A percentile compares a stretch with the other conserved stretches of the same genome.
These are phyloP conservation scores for Oscheius sp. DNA, from an alignment of 2,888 invertebrate genomes.

Conservation along the genomic window DNA sequence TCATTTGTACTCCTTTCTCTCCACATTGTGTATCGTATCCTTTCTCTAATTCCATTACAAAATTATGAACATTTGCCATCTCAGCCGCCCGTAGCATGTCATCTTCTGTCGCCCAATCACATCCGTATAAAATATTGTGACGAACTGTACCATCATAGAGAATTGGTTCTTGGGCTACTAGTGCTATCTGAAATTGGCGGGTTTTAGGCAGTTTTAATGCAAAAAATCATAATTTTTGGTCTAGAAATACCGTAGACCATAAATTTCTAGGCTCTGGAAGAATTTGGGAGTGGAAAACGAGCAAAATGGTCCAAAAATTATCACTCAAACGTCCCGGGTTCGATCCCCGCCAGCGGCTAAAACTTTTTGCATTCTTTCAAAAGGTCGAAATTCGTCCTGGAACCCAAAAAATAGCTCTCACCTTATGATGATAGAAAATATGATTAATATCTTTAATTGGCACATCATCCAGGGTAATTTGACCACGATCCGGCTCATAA, in stretches of 20 bases:
- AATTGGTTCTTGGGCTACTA: constrained; percentile 69
- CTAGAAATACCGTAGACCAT: too few species aligned
- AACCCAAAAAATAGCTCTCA: too few species aligned
- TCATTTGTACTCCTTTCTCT: constrained; percentile 75
- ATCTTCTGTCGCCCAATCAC: constrained; percentile 65
- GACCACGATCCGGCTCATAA: constrained; percentile 73
- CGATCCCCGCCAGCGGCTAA: too few species aligned
- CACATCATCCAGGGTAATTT: constrained; percentile 74
- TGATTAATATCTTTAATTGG: constrained; percentile 74
- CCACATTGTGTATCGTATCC: constrained; percentile 75
- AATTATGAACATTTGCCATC: constrained; percentile 75
- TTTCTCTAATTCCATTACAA: constrained; percentile 73
- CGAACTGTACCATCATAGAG: constrained; percentile 70
- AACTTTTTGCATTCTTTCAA: too few species aligned
- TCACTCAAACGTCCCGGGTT: too few species aligned
- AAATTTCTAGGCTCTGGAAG: too few species aligned
- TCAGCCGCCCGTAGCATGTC: constrained; percentile 71
- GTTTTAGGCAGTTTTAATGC: not conserved
- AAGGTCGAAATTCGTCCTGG: too few species aligned
- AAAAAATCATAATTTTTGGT: not conserved
- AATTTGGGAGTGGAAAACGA: too few species aligned
- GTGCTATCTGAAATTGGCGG: constrained; percentile 49
- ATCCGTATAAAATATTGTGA: constrained; percentile 71
- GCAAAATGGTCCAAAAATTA: too few species aligned
- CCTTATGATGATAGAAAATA: constrained; percentile 74